Evolutionary conservation across 2,113 vertebrate genomes (phyloP), one percentile per base, ranked within the genome.

Genomic region (Strigops habroptila): DNA sequence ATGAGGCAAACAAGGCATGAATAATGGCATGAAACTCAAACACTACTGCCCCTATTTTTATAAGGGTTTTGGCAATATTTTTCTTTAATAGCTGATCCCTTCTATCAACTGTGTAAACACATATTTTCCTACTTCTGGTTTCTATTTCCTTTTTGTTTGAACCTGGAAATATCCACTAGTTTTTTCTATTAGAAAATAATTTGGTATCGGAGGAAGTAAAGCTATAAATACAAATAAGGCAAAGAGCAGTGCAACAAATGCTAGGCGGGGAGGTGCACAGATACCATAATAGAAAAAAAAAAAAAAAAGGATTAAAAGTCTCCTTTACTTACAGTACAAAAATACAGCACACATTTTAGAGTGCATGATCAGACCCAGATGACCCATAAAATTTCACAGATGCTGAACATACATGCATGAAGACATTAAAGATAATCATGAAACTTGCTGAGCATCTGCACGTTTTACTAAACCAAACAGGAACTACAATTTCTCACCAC

Each of bases 381-480:
- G 90, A 96, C 64, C 39, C 46, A 90, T 46, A 90, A 86, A 46
- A 77, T 46, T 76, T 88, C 85, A 91, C 83, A 90, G 74, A 91
- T 88, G 71, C 93, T 62, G 46, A 87, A 74, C 52, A 94, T 14
- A 70, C 19, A 85, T 10, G 48, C 43, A 41, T 28, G 37, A 84
- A 94, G 64, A 90, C 89, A 83, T 93, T 82, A 84, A 90, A 93
- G 88, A 85, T 55, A 78, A 81, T 79, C 4, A 69, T 22, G 65
- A 95, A 78, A 93, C 25, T 65, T 88, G 88, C 93, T 93, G 64
- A 95, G 62, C 62, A 84, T 83, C 86, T 81, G 70, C 79, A 93
- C 80, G 51, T 44, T 55, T 74, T 25, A 52, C 75, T 91, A 60
- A 89, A 67, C 60, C 62, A 88, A 89, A 85, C 12, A 92, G 90